phyloP scores from a whole-genome alignment of 37 sponge, comb jelly and placozoan genomes.

The Cladorhizidae sp. region DNA sequence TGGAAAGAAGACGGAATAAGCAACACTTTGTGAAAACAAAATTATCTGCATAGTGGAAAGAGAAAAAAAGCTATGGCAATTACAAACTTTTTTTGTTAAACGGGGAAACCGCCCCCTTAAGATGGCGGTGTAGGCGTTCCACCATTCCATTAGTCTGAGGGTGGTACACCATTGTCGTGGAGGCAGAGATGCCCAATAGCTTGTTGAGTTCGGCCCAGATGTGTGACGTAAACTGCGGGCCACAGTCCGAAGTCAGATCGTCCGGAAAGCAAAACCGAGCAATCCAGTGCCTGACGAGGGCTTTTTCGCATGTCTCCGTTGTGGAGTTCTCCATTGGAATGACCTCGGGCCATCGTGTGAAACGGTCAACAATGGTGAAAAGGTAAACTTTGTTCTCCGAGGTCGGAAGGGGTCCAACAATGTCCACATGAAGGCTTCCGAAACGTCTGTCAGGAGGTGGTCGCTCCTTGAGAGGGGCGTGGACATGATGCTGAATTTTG shows the following conservation, averaged over 20 bases:
- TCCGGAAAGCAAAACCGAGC: neutral
- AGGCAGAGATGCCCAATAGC: slow-evolving; percentile 26
- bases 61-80: no score
- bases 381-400: slow-evolving; percentile 49
- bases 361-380: no score
- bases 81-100: no score
- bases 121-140: slow-evolving; percentile 45
- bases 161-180: slow-evolving; percentile 36
- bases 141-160: no score
- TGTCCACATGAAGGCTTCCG: slow-evolving; percentile 56
- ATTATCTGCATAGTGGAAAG: no score
- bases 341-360: slow-evolving; percentile 17
- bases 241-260: neutral
- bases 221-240: slow-evolving; percentile 49
- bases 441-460: slow-evolving; percentile 51
- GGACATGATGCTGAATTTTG: slow-evolving; percentile 52
- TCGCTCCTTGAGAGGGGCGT: slow-evolving; percentile 40
- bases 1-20: no score
- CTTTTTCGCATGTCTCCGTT: neutral
- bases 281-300: neutral
- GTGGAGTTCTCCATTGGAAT: slow-evolving; percentile 36
- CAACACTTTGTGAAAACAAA: no score
- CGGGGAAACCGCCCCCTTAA: no score
- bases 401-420: slow-evolving; percentile 70
- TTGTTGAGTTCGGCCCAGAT: slow-evolving; percentile 34